Conservation (phyloP, 2,113 vertebrate species). For the Crotalus helleri region DNA sequence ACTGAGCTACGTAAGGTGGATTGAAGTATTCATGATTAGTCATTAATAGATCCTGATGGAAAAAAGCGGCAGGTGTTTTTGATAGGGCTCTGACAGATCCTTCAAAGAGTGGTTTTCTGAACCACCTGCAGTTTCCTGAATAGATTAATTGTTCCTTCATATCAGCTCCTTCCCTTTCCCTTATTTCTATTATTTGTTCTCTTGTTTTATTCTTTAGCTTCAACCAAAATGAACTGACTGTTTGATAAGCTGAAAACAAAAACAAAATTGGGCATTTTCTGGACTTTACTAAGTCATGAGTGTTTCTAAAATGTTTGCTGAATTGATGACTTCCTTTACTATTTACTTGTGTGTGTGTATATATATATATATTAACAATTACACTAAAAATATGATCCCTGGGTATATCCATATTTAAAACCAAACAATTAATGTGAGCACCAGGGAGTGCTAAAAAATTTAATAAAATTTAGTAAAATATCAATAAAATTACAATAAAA, state of each 20-base stretch:
- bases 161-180: slow-evolving; percentile 20
- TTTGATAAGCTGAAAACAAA: not conserved
- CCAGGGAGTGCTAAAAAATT: too few relatives aligned
- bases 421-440: too few relatives aligned
- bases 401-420: too few relatives aligned
- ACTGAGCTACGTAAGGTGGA: not conserved
- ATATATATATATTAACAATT: not conserved
- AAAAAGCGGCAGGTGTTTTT: not conserved
- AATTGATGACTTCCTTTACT: not conserved
- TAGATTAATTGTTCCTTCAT: slow-evolving; percentile 38
- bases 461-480: too few relatives aligned
- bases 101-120: slow-evolving; percentile 16
- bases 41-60: not conserved
- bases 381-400: too few relatives aligned
- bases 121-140: not conserved
- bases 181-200: not conserved
- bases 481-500: too few relatives aligned
- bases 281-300: not conserved
- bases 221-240: not conserved
- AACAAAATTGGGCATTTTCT: not conserved
- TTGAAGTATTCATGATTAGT: slow-evolving; percentile 15
- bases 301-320: not conserved
- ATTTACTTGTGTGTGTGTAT: not conserved
- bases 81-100: not conserved
- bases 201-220: not conserved